Percentiles rank a stretch among this genome's conserved stretches.
Evolutionary conservation across 1,140 invertebrate genomes (phyloP).

Genomic region (Aphelinus atriplicis): DNA sequence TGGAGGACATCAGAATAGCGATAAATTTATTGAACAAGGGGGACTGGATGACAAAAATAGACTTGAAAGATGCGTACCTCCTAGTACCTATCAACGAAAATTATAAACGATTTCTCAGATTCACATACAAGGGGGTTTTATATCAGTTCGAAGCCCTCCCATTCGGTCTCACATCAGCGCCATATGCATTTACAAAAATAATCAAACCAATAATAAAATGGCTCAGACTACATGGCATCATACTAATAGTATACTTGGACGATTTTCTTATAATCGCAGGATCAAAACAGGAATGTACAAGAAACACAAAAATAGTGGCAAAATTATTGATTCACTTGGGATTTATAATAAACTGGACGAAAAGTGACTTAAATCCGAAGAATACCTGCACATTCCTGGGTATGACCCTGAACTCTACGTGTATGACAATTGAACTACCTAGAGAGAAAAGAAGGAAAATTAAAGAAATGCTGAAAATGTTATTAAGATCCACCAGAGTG

Average conservation of each 20-base stretch:
- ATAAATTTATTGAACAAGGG: slow-evolving; percentile 37
- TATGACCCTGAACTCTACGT: slow-evolving; percentile 12
- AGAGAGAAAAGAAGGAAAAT: slow-evolving; percentile 21
- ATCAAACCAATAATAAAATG: slow-evolving; percentile 4
- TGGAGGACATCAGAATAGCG: slow-evolving; percentile 46
- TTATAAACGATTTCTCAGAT: slow-evolving; percentile 27
- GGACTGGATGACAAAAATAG: slow-evolving; percentile 40
- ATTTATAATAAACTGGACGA: slow-evolving; percentile 33
- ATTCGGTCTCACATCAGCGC: slow-evolving; percentile 30
- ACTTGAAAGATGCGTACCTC: slow-evolving; percentile 36
- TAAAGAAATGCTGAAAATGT: background rate
- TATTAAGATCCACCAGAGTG: slow-evolving; percentile 7
- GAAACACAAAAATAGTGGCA: slow-evolving; percentile 7
- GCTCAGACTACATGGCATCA: slow-evolving; percentile 4
- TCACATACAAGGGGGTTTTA: slow-evolving; percentile 27
- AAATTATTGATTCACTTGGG: slow-evolving; percentile 24
- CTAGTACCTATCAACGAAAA: slow-evolving; percentile 7
- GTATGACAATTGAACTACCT: slow-evolving; percentile 8
- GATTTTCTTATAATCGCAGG: slow-evolving; percentile 22
- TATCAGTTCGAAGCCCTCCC: slow-evolving; percentile 33
- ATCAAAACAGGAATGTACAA: background rate
- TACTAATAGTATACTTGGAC: slow-evolving; percentile 28
- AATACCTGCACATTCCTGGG: slow-evolving; percentile 24
- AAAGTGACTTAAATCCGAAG: slow-evolving; percentile 10
- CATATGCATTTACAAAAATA: slow-evolving; percentile 34